Base-by-base conservation (phyloP, 2,797 vertebrate species). In the Cetoscarus ocellatus region DNA sequence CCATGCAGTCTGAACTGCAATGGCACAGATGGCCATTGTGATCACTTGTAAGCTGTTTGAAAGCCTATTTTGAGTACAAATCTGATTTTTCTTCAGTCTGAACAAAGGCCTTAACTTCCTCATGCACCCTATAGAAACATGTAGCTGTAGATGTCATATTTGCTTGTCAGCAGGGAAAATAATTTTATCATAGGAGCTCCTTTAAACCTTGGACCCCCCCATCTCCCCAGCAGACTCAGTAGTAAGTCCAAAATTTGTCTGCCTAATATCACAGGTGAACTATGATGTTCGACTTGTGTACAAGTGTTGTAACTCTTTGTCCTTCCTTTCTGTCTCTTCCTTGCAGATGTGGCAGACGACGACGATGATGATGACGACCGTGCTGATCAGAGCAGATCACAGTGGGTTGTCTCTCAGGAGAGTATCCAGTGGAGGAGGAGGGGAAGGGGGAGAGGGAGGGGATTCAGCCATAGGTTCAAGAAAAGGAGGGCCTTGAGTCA, bases 291-390 rank as follows among this genome's bases (percentile, higher is more conserved):
- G 10, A 55, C 40, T 43, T 47, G 11, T 36, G 7, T 27, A 6
- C 7, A 6, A 7, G 12, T 45, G 10, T 15, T 48, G 55, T 79
- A 18, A 53, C 75, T 70, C 53, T 54, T 70, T 69, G 67, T 80
- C 73, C 82, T 75, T 66, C 68, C 67, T 67, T 10, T 64, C 17
- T 14, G 55, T 86, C 40, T 87, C 73, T 82, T n/a, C 42, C 71
- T 84, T 78, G 48, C 88, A 92, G 94, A 92, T 82, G 88, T 90
- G 53, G 91, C 85, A 50, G 90, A 92, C 53, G 90, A 92, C 52
- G 86, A 92, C 2, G 91, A 89, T 44, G 88, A 92, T 55, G 90
- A 92, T 54, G 86, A 92, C 2, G 91, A 89, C 56, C 42, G 86
- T 67, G 79, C 91, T 13, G 93, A 92, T 73, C 83, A 84, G 76